Conservation (phyloP, 2,888 invertebrate genomes). For the Yponomeuta plumbellus region DNA sequence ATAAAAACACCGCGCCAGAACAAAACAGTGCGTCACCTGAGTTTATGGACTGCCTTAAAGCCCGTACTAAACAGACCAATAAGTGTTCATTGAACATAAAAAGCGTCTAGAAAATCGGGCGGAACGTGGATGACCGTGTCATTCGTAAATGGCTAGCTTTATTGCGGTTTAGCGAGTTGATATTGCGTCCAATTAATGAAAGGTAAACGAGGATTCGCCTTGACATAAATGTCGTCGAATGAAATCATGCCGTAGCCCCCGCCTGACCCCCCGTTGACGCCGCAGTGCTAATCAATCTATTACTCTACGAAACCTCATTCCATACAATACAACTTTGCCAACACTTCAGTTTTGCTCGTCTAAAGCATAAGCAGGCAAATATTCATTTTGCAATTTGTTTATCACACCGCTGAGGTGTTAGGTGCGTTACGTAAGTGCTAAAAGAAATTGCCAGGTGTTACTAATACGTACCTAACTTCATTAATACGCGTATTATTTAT, state of each 20-base stretch:
- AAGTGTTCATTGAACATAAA: constrained; percentile 43
- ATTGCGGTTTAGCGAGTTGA: constrained; percentile 45
- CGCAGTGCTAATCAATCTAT: constrained; percentile 20
- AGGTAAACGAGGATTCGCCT: constrained; percentile 46
- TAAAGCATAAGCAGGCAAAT: neutral
- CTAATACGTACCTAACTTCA: neutral
- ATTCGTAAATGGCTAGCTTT: constrained; percentile 48
- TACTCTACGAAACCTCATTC: constrained; percentile 33
- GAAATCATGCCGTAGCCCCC: neutral
- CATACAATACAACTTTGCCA: neutral
- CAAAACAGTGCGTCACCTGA: constrained; percentile 64
- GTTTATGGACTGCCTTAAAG: constrained; percentile 53
- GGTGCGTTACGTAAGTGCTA: neutral
- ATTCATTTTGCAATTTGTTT: constrained; percentile 1
- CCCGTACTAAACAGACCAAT: constrained; percentile 43
- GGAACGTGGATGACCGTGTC: constrained; percentile 51
- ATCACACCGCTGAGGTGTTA: neutral
- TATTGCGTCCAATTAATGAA: constrained; percentile 31
- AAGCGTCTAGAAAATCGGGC: constrained; percentile 40
- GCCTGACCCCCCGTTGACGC: neutral
- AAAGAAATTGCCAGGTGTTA: neutral
- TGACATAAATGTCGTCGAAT: constrained; percentile 36
- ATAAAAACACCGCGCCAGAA: constrained; percentile 65
- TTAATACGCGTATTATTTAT: too few relatives aligned
- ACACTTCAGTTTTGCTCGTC: neutral